Evolutionary conservation across 2,113 vertebrate species (phyloP), one percentile per base, ranked within the genome.

Genomic region (Esox niger): DNA sequence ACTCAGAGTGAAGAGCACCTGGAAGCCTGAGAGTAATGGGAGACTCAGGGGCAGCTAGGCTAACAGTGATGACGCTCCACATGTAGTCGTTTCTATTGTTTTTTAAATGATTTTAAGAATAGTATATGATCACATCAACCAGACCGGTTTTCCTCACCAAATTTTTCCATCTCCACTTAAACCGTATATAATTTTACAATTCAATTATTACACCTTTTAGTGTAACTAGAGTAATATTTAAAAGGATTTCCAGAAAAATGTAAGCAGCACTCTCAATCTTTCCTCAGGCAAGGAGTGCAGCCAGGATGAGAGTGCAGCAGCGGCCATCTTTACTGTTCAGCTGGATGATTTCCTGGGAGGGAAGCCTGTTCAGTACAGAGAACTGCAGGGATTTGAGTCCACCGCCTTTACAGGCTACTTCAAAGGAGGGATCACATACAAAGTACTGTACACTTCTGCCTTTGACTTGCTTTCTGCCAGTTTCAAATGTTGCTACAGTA

Each of bases 261-360:
- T 55, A 10, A 55, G 13, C 20, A 59, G 26, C 26, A n/a, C 29
- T 20, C 4, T 10, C 31, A 6, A 4, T 47, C 31, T 23, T 10
- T n/a, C 5, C 15, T 70, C 75, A 98, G 96, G 96, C 58, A 95
- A 92, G 3, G 95, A 97, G 26, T 96, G 95, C 67, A 91, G 89
- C n/a, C 96, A 98, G 80, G 96, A 98, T 71, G 96, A 98, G 81
- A 96, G 94, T 26, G 82, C 93, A 0, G 92, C 94, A 0, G 95
- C 93, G 0, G 95, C 94, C 69, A 97, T 98, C 79, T 95, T 95
- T n/a, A 84, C 95, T 0, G 91, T 95, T 64, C 96, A 98, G 65
- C 76, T 98, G 91, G 96, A 97, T 26, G 95, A 98, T 77, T 91
- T 92, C 25, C 79, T 97, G 68, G 92, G 92, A 13, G 95, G 95